A percentile compares a stretch with the other conserved stretches of the same genome.
phyloP scores from a whole-genome alignment of 2,797 vertebrate genomes.

The Pyrocephalus nanus region DNA sequence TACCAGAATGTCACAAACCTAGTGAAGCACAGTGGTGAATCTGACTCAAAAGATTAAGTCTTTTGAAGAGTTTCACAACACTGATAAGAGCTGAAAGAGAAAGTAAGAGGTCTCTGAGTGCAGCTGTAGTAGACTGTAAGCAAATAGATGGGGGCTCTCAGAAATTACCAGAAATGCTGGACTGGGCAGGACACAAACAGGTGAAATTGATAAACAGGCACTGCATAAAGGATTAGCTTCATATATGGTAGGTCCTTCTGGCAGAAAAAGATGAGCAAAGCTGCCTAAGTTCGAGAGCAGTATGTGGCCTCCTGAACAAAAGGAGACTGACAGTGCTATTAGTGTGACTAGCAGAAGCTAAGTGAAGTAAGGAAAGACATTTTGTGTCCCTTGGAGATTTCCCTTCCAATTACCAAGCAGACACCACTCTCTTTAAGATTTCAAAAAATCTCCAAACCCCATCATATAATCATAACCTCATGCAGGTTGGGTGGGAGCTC shows the following conservation, averaged over 20 bases:
- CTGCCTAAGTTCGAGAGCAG: not conserved
- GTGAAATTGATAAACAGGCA: not conserved
- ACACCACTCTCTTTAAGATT: not conserved
- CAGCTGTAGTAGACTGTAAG: not conserved
- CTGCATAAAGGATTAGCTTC: not conserved
- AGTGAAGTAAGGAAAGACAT: not conserved
- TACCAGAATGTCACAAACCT: not conserved
- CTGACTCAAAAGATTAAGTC: conserved; percentile 7
- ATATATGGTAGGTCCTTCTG: not conserved
- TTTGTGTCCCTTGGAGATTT: not conserved
- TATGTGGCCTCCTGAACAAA: not conserved
- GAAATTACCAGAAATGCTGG: not conserved
- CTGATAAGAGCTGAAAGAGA: not conserved
- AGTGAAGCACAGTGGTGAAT: not conserved
- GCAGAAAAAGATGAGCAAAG: not conserved
- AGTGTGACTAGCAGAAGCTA: not conserved
- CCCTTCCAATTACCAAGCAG: not conserved
- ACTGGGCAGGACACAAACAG: not conserved
- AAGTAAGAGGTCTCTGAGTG: not conserved
- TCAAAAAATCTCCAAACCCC: fast-evolving
- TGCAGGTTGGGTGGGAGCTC: not conserved
- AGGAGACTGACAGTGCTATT: not conserved
- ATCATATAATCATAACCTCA: not conserved
- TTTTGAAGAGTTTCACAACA: conserved; percentile 15
- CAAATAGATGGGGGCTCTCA: not conserved